Evolutionary conservation across 2,113 vertebrate genomes (phyloP).

Genomic region (Talpa occidentalis): DNA sequence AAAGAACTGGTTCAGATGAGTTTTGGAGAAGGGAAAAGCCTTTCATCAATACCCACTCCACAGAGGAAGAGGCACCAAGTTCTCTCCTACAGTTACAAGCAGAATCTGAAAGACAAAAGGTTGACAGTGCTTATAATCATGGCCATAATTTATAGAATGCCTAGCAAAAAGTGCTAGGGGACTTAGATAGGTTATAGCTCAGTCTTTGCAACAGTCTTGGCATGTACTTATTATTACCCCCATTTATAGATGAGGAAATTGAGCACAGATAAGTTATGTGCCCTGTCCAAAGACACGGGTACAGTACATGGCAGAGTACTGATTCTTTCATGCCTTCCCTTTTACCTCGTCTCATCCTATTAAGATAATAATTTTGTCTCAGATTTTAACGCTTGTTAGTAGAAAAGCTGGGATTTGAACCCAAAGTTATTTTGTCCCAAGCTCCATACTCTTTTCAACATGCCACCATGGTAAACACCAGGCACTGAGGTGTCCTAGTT

Average conservation of each 20-base stretch:
- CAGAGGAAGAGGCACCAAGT: conserved; percentile 67
- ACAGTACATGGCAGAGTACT: background rate
- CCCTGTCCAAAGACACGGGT: background rate
- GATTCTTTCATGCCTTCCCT: background rate
- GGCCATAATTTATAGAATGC: conserved; percentile 27
- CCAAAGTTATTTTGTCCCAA: no score
- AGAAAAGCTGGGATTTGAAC: no score
- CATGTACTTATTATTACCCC: background rate
- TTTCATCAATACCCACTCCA: conserved; percentile 65
- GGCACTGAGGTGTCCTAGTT: background rate
- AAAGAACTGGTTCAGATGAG: conserved; percentile 69
- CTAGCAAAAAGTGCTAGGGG: background rate
- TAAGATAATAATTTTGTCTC: no score
- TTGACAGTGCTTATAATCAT: conserved; percentile 33
- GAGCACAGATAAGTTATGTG: background rate
- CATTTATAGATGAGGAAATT: background rate
- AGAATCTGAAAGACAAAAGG: conserved; percentile 78
- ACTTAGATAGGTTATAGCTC: background rate
- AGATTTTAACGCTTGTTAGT: no score
- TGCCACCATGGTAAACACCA: no score
- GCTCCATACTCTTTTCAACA: no score
- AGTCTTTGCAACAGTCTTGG: background rate
- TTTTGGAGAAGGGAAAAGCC: conserved; percentile 69
- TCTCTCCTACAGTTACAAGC: conserved; percentile 63
- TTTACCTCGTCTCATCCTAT: background rate